Conservation (phyloP, 2,113 vertebrate genomes). For the Vanacampus margaritifer region DNA sequence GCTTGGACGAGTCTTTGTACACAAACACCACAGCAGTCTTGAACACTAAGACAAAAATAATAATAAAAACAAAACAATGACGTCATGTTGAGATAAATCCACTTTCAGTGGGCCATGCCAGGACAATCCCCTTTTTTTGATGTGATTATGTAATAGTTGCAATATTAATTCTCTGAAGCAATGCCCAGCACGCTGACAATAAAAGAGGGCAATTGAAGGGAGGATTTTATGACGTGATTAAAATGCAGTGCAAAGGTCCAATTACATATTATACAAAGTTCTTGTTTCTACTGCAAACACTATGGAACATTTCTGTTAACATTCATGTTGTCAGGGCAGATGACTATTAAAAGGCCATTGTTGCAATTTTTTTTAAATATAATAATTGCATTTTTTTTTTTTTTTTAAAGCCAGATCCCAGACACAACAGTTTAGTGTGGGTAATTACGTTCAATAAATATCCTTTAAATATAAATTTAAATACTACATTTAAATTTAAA, state of each 20-base stretch:
- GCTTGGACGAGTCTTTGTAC: conserved; percentile 91
- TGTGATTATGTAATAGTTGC: conserved; percentile 41
- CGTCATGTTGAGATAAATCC: neutral
- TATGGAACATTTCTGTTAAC: neutral
- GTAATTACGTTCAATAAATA: too few species aligned
- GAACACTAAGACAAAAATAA: conserved; percentile 78
- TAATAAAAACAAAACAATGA: conserved; percentile 3
- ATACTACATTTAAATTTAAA: too few species aligned
- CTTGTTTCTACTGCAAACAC: neutral
- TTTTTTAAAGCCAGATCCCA: too few species aligned
- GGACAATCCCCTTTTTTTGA: conserved; percentile 1
- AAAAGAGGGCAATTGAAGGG: neutral
- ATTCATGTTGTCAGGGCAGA: neutral
- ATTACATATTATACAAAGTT: neutral
- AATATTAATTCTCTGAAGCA: conserved; percentile 41
- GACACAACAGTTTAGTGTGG: too few species aligned
- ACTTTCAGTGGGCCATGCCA: conserved; percentile 8
- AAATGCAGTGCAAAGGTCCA: conserved; percentile 6
- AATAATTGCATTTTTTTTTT: too few species aligned
- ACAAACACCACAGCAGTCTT: conserved; percentile 95
- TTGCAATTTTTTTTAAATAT: too few species aligned
- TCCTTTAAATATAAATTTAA: too few species aligned
- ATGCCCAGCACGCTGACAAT: neutral
- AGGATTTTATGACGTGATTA: neutral
- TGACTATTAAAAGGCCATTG: too few species aligned